Evolutionary conservation across 2,113 vertebrate species (phyloP), one percentile per base, ranked within the genome.

Genomic region (Mungos mungo): DNA sequence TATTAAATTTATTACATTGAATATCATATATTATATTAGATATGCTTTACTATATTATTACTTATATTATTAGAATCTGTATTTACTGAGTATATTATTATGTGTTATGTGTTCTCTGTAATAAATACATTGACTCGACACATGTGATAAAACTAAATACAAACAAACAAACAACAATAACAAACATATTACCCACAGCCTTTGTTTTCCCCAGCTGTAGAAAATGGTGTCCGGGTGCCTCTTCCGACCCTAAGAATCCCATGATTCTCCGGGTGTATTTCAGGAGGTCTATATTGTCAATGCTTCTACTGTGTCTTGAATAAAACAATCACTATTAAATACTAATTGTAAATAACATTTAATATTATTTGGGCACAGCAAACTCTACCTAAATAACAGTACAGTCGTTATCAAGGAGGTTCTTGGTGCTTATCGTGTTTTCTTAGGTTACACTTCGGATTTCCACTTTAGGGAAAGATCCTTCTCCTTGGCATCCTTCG

Each of bases 161-260:
- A 8, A 57, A 54, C 52, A 6, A 57, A 54, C 52, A 15, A 50
- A 50, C 12, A 50, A 50, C 13, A 50, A 14, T 13, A 50, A 50
- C 50, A 50, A 57, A 57, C 54, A 8, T 21, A 57, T 21, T 21
- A 50, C 50, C 50, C 7, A 7, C 41, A 27, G 5, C 7, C 0
- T 68, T 50, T 71, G 27, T 25, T 52, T 13, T 72, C 41, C 41
- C 7, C 25, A 45, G 79, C 25, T 1, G 11, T 4, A 3, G 25
- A 63, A 84, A 13, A 18, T 0, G 13, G 14, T 7, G 5, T 2
- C 10, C 21, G 6, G 3, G 1, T 52, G 12, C 23, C 8, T 45
- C 54, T 50, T 16, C 7, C 35, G 23, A 41, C 52, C 29, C 27
- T 41, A 7, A 57, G 63, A 65, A 68, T 13, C 7, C 50, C 21